Base-by-base conservation (phyloP, 2,888 invertebrate genomes). In the Lasiommata megera region DNA sequence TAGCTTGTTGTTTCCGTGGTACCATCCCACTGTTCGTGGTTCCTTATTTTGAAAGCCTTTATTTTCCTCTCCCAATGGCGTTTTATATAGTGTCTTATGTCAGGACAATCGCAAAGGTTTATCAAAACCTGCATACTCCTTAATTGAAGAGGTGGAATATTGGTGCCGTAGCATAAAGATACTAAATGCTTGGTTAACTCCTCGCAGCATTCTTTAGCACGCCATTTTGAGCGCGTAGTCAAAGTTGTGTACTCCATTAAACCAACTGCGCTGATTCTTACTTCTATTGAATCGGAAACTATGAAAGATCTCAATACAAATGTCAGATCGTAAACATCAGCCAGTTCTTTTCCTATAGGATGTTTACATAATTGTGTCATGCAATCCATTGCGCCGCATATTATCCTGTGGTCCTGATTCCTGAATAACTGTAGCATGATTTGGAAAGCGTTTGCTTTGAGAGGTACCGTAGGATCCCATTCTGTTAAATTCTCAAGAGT, bases 61-160 rank as follows among this genome's bases (percentile, higher is more conserved):
- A 86, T 64, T 7, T 74, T 75, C 1, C 44, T 60, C 62, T 78
- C 75, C 80, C 81, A 84, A 37, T 79, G 61, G 0, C 23, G 47
- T 56, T 79, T 82, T 66, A 89, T 63, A 50, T 84, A 76, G 28
- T 79, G 46, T 36, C 86, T 72, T 1, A 88, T 75, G 54, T 90
- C 89, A 0, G 88, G 84, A 61, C 79, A 80, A 47, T 89, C 89
- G 71, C 88, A 84, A 0, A 90, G 66, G 63, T 90, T 89, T 5
- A 88, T 81, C 31, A 90, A 60, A 0, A 84, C 79, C 58, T 88
- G 86, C 74, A 90, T 76, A 1, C 75, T 67, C 12, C 76, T 61
- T 3, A 84, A 28, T 54, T 89, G 89, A 1, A 90, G 55, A 6
- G 77, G n/a, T 0, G 88, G 87, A 1, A 68, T 72, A 57, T 77